These are phyloP conservation scores for Myotis planiceps DNA, from an alignment of 2,797 vertebrate genomes.

Conservation along the genomic window DNA sequence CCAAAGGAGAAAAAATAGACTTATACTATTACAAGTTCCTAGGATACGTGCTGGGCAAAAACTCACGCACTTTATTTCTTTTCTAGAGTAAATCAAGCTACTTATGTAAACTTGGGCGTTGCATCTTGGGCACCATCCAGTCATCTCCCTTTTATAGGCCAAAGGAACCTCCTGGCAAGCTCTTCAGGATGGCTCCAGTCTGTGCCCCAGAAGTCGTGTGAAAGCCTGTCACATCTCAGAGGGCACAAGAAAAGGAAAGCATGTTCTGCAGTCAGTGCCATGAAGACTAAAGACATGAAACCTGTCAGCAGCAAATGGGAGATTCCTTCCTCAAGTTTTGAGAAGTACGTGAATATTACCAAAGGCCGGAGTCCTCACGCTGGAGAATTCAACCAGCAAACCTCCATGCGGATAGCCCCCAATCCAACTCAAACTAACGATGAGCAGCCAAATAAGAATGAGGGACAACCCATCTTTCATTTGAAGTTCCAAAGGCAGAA, in stretches of 20 bases:
- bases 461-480: neutral
- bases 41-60: neutral
- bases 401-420: neutral
- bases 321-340: neutral
- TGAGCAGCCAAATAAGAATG: neutral
- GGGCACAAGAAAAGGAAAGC: constrained; percentile 65
- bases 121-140: neutral
- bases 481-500: neutral
- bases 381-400: neutral
- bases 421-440: neutral
- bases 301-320: constrained; percentile 17
- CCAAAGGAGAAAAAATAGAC: neutral
- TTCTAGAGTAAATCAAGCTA: constrained; percentile 60
- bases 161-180: neutral
- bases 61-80: constrained; percentile 60
- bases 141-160: constrained; percentile 19
- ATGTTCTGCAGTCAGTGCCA: neutral
- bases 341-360: neutral
- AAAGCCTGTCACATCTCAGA: constrained; percentile 20
- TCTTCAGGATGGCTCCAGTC: constrained; percentile 26
- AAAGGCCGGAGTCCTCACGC: neutral
- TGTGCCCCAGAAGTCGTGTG: neutral
- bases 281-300: neutral
- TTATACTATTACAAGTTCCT: neutral
- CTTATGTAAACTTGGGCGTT: neutral